phyloP scores from a whole-genome alignment of 1,140 invertebrate species.

The Drosophila aff. region DNA sequence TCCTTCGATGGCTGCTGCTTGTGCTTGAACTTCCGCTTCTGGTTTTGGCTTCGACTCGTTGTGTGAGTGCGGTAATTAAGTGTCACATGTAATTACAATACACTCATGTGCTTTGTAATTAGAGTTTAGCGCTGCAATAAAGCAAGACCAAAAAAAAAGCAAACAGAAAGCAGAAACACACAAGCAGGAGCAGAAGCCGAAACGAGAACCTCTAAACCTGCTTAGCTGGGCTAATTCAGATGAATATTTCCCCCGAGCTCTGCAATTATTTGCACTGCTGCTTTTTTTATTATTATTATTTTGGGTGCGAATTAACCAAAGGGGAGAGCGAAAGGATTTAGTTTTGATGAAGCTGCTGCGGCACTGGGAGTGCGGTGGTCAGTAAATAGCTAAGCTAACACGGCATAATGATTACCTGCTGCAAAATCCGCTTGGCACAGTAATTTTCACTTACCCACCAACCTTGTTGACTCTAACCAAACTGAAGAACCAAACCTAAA shows the following conservation, averaged over 20 bases:
- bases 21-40: constrained; percentile 30
- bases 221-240: constrained; percentile 62
- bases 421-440: constrained; percentile 18
- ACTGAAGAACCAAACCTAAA: constrained; percentile 7
- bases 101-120: constrained; percentile 83
- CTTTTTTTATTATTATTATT: constrained; percentile 19
- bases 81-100: constrained; percentile 84
- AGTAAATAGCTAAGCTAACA: constrained; percentile 27
- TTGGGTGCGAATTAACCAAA: constrained; percentile 19
- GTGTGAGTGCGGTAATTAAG: constrained; percentile 77
- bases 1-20: constrained; percentile 16
- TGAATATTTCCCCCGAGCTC: constrained; percentile 66
- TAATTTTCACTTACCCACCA: constrained; percentile 43
- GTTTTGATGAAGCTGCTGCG: constrained; percentile 26
- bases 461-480: constrained; percentile 37
- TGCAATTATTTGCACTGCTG: constrained; percentile 65
- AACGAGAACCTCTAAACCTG: constrained; percentile 23
- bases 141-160: constrained; percentile 10
- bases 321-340: constrained; percentile 20
- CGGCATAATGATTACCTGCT: constrained; percentile 23
- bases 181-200: constrained; percentile 18
- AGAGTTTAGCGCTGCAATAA: constrained; percentile 72
- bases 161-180: constrained; percentile 8
- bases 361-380: constrained; percentile 19
- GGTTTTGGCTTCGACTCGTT: constrained; percentile 42